Evolutionary conservation across 2,888 invertebrate genomes (phyloP).

Genomic region (Dermolepida albohirtum): DNA sequence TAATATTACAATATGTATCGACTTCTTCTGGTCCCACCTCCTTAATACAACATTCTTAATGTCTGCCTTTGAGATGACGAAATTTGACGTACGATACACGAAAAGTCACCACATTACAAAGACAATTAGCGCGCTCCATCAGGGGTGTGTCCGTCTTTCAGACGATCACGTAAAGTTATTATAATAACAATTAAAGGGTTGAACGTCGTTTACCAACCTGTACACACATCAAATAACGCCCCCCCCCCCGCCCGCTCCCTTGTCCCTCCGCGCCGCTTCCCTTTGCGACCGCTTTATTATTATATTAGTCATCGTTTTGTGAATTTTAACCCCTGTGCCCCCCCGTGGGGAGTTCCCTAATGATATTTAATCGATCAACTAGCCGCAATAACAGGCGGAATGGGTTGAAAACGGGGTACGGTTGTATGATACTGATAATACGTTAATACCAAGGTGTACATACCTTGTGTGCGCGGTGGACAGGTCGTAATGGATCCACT

Average conservation of each 20-base stretch:
- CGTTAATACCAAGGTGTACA: neutral
- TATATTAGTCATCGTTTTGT: slow-evolving; percentile 32
- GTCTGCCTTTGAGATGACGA: neutral
- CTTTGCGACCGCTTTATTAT: neutral
- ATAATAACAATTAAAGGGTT: slow-evolving; percentile 33
- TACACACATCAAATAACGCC: neutral
- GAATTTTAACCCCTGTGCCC: slow-evolving; percentile 3
- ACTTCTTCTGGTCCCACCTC: slow-evolving; percentile 25
- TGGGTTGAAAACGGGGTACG: slow-evolving; percentile 19
- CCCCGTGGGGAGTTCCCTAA: slow-evolving; percentile 35
- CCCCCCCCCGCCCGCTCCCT: neutral
- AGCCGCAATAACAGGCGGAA: slow-evolving; percentile 20
- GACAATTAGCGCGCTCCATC: slow-evolving; percentile 33
- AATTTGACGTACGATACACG: too few species aligned
- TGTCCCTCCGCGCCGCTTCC: neutral
- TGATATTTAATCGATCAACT: slow-evolving; percentile 43
- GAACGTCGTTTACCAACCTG: slow-evolving; percentile 29
- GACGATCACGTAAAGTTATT: slow-evolving; percentile 1
- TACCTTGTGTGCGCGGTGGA: slow-evolving; percentile 2
- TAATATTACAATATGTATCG: too few species aligned
- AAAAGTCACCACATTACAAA: too few species aligned
- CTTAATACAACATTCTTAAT: slow-evolving; percentile 21
- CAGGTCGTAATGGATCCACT: slow-evolving; percentile 38
- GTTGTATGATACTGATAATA: slow-evolving; percentile 15
- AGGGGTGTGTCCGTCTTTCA: slow-evolving; percentile 16